phyloP scores from a whole-genome alignment of 2,888 invertebrate species.

The Cyclophora punctaria region DNA sequence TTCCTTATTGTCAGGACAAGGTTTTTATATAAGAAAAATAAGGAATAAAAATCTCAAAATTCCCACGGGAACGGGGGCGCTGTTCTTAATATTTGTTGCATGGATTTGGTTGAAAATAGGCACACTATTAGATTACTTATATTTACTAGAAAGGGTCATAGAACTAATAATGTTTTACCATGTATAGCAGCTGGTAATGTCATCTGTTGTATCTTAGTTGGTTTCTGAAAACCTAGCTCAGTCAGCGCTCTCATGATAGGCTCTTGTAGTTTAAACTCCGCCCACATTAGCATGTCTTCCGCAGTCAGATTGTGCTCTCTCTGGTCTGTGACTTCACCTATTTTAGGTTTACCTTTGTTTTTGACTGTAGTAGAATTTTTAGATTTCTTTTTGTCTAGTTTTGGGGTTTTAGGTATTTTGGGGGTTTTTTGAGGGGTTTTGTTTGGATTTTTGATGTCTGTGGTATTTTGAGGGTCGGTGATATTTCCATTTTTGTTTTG shows the following conservation, averaged over 20 bases:
- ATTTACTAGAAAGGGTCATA: background rate
- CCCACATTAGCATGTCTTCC: conserved; percentile 78
- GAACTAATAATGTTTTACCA: conserved; percentile 63
- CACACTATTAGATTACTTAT: background rate
- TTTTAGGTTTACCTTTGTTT: conserved; percentile 31
- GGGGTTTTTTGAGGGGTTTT: background rate
- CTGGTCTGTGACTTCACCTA: conserved; percentile 42
- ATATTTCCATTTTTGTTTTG: conserved; percentile 2
- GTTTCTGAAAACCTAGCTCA: conserved; percentile 84
- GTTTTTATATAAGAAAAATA: too few species aligned
- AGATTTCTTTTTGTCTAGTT: conserved; percentile 5
- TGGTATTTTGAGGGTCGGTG: background rate
- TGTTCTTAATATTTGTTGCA: too few species aligned
- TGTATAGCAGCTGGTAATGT: conserved; percentile 89
- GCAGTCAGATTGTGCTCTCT: conserved; percentile 35
- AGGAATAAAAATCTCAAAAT: too few species aligned
- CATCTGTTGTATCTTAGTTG: conserved; percentile 91
- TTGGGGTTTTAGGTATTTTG: conserved; percentile 1
- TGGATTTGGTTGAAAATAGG: too few species aligned
- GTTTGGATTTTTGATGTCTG: conserved; percentile 7
- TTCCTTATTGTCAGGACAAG: too few species aligned
- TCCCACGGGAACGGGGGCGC: too few species aligned
- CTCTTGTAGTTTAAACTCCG: conserved; percentile 79
- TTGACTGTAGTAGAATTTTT: conserved; percentile 8
- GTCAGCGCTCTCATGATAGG: conserved; percentile 82